Evolutionary conservation across 2,797 vertebrate genomes (phyloP), one percentile per base, ranked within the genome.

Genomic region (Sorex maritimensis): DNA sequence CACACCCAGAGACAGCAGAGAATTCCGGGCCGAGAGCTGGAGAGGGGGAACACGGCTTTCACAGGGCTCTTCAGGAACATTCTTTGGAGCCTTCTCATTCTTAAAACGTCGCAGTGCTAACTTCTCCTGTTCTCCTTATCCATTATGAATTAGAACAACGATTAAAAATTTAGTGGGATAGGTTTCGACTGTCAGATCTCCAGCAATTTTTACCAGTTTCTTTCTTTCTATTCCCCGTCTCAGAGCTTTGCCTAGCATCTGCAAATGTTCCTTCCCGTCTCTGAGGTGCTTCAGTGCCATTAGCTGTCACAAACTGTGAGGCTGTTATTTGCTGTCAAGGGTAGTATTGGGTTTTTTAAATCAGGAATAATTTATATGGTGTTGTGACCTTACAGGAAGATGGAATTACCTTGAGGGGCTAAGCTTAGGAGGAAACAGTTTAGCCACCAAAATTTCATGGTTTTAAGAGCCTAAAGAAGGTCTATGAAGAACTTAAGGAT

Each of bases 111-210:
- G 93, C 63, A 67, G 69, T 69, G 68, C 61, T 74, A 94, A 92
- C 68, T 46, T 83, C 71, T 82, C 58, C n/a, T 79, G 34, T 86
- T 93, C 92, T 87, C 81, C 84, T 91, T 92, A 96, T 96, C 71
- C 86, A 96, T 97, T 97, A 97, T 94, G 93, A 90, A 96, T 95
- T 82, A 94, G 89, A 28, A 61, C 26, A 74, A 67, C 80, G 74
- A 93, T 97, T 93, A 96, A 96, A 96, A 95, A 95, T 95, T 95
- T 86, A 96, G 75, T 83, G 49, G 41, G 67, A 82, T 68, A 23
- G 52, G 17, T 68, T 91, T 78, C 81, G 82, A 74, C 49, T 85
- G 61, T 91, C 81, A 97, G 68, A 52, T 75, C 86, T 92, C 63
- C 75, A 77, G 61, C 55, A 80, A 74, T 72, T 75, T 61, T 61